Percentiles rank a stretch among this genome's conserved stretches.
Evolutionary conservation across 2,888 invertebrate genomes (phyloP).

Genomic region (Zygothrica quintamaculata): DNA sequence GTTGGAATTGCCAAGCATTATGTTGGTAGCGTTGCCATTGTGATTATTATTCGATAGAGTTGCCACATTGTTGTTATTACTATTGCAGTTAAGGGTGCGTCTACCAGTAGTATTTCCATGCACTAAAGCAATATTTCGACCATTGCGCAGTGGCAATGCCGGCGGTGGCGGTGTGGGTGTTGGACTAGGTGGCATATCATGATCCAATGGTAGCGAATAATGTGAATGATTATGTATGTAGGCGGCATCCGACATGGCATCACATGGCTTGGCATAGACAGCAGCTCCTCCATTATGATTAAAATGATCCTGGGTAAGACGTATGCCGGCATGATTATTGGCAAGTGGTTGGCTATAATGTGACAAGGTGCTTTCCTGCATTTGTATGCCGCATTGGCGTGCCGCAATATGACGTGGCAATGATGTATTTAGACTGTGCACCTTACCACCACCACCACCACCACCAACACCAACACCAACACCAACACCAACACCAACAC

Average conservation of each 20-base stretch:
- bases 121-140: conserved; percentile 65
- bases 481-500: too few relatives aligned
- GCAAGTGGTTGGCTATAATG: conserved; percentile 83
- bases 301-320: conserved; percentile 83
- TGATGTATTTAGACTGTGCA: conserved; percentile 60
- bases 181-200: conserved; percentile 81
- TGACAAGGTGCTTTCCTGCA: conserved; percentile 72
- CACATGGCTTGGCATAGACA: conserved; percentile 68
- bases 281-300: conserved; percentile 77
- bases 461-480: too few relatives aligned
- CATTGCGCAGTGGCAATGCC: conserved; percentile 83
- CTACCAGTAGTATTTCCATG: conserved; percentile 82
- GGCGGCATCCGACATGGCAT: conserved; percentile 75
- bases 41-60: conserved; percentile 73
- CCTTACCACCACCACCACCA: conserved; percentile 68
- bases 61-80: conserved; percentile 69
- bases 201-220: conserved; percentile 83
- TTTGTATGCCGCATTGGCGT: conserved; percentile 54
- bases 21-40: conserved; percentile 37
- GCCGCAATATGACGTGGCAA: conserved; percentile 71
- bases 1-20: conserved; percentile 45
- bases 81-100: conserved; percentile 72
- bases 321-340: conserved; percentile 75
- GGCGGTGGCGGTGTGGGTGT: conserved; percentile 83
- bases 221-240: conserved; percentile 84